phyloP scores from a whole-genome alignment of 2,888 invertebrate genomes.

The Spodoptera exigua region DNA sequence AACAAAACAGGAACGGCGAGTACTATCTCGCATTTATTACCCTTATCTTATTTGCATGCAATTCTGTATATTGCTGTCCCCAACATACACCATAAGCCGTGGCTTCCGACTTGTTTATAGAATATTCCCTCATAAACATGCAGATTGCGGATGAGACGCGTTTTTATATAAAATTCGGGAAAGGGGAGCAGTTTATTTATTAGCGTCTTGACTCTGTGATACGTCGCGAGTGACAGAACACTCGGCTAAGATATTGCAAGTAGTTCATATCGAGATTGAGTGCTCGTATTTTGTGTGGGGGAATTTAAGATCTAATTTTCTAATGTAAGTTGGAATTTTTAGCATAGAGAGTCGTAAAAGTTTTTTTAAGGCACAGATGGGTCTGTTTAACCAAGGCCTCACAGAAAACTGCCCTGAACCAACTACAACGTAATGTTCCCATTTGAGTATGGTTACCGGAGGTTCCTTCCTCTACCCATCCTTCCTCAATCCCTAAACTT shows the following conservation, averaged over 20 bases:
- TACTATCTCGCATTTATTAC: conserved; percentile 80
- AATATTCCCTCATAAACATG: conserved; percentile 89
- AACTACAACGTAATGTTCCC: too few species aligned
- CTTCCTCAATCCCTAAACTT: too few species aligned
- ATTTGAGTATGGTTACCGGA: too few species aligned
- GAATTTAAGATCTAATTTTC: conserved; percentile 36
- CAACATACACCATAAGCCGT: conserved; percentile 71
- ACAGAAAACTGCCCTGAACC: too few species aligned
- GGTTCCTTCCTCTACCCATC: too few species aligned
- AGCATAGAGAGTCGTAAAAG: too few species aligned
- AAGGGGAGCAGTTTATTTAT: conserved; percentile 88
- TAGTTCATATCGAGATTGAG: conserved; percentile 69
- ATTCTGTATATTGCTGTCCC: conserved; percentile 84
- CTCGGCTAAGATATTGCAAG: conserved; percentile 76
- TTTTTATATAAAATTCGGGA: conserved; percentile 87
- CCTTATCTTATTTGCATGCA: conserved; percentile 88
- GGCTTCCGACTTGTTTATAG: conserved; percentile 85
- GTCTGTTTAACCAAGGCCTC: too few species aligned
- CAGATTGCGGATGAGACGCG: conserved; percentile 88
- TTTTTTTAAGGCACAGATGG: too few species aligned
- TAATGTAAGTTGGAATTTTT: conserved; percentile 1
- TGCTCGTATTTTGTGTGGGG: conserved; percentile 29
- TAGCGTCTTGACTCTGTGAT: conserved; percentile 84
- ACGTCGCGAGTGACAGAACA: conserved; percentile 74
- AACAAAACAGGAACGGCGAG: conserved; percentile 67